Evolutionary conservation across 92 coral and sea anemone genomes (phyloP).

Genomic region (Porites rus): DNA sequence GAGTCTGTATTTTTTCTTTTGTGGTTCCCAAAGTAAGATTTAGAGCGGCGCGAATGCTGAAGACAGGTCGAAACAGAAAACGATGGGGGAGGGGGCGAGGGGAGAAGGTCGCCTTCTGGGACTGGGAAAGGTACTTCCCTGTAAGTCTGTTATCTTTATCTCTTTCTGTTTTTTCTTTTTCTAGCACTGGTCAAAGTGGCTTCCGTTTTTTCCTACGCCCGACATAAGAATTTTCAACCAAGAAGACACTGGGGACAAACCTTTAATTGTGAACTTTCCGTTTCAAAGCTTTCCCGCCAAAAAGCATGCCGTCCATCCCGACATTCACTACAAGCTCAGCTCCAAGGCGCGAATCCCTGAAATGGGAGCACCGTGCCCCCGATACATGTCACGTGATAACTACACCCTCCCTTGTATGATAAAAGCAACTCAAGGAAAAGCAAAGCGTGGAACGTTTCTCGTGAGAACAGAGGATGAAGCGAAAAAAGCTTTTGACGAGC

Average conservation of each 20-base stretch:
- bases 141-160: neutral
- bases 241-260: constrained; percentile 67
- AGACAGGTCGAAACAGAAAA: no score
- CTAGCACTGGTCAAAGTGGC: constrained; percentile 83
- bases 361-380: constrained; percentile 82
- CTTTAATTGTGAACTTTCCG: constrained; percentile 72
- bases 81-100: no score
- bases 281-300: constrained; percentile 79
- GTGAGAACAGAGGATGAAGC: constrained; percentile 72
- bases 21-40: no score
- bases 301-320: constrained; percentile 85
- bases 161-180: constrained; percentile 1
- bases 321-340: constrained; percentile 79
- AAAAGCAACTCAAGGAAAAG: constrained; percentile 86
- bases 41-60: no score
- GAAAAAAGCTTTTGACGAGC: constrained; percentile 55
- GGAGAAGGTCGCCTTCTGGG: no score
- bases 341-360: constrained; percentile 81
- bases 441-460: constrained; percentile 76
- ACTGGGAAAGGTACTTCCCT: no score
- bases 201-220: constrained; percentile 74
- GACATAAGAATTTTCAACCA: constrained; percentile 62
- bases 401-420: constrained; percentile 88
- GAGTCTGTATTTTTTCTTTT: no score
- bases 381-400: constrained; percentile 76